Percentiles rank a stretch among this genome's conserved stretches.
Conservation (phyloP, 2,113 vertebrate species). For the Rhinolophus ferrumequinum region DNA sequence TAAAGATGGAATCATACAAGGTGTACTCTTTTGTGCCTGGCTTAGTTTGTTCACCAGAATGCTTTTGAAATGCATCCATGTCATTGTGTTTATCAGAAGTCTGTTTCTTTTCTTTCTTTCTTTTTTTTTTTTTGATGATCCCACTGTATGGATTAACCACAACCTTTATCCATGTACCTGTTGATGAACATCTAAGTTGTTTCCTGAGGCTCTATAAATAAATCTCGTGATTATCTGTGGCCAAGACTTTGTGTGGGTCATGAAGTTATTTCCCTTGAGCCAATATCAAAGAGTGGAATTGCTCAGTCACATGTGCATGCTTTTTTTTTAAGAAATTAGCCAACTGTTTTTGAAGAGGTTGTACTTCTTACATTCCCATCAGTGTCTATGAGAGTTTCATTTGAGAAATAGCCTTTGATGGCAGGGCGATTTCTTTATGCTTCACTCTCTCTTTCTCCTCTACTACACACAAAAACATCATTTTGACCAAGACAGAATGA, state of each 20-base stretch:
- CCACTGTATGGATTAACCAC: not conserved
- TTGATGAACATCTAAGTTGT: not conserved
- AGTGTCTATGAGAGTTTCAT: not conserved
- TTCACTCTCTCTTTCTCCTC: not conserved
- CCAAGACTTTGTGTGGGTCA: not conserved
- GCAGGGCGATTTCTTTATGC: no score
- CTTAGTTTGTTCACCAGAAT: not conserved
- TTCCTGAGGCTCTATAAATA: not conserved
- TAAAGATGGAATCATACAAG: not conserved
- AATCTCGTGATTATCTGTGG: not conserved
- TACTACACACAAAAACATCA: rapidly evolving
- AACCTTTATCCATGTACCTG: not conserved
- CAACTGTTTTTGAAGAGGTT: not conserved
- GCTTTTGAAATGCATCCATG: not conserved
- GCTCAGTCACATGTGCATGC: not conserved
- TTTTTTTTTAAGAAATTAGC: not conserved
- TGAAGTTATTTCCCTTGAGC: not conserved
- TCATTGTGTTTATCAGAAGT: not conserved
- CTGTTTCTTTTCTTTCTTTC: not conserved
- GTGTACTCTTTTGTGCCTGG: not conserved
- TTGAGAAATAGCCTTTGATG: not conserved
- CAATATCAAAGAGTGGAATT: not conserved
- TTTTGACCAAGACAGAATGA: not conserved
- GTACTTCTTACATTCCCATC: not conserved
- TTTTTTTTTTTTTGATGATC: not conserved